These are phyloP conservation scores for Chelon auratus DNA, from an alignment of 2,797 vertebrate species.

Conservation along the genomic window DNA sequence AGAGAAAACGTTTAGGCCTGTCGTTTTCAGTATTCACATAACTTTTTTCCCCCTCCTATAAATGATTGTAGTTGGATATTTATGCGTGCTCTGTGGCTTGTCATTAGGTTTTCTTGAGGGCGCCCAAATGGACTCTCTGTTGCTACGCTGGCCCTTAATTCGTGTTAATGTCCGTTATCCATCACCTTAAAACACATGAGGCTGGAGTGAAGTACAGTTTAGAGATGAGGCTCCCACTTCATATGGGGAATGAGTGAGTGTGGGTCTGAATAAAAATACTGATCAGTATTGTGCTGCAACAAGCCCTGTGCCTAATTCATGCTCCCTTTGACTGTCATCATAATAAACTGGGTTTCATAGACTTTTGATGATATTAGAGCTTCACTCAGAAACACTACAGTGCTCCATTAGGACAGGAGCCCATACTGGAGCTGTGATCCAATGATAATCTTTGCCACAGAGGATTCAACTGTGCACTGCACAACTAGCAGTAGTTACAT, in stretches of 20 bases:
- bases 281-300: slow-evolving; percentile 54
- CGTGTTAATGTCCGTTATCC: slow-evolving; percentile 54
- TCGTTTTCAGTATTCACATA: slow-evolving; percentile 34
- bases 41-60: slow-evolving; percentile 6
- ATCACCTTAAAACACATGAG: slow-evolving; percentile 54
- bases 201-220: slow-evolving; percentile 37
- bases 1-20: slow-evolving; percentile 43
- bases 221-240: slow-evolving; percentile 51
- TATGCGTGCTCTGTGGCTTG: slow-evolving; percentile 22
- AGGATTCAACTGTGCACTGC: slow-evolving; percentile 23
- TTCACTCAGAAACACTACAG: slow-evolving; percentile 46
- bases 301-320: slow-evolving; percentile 50
- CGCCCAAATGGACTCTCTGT: slow-evolving; percentile 28
- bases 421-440: slow-evolving; percentile 44
- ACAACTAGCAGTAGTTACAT: background rate
- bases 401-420: slow-evolving; percentile 48
- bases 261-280: slow-evolving; percentile 49
- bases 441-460: slow-evolving; percentile 48
- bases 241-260: slow-evolving; percentile 25
- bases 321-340: slow-evolving; percentile 62
- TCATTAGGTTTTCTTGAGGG: slow-evolving; percentile 49
- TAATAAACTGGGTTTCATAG: slow-evolving; percentile 69
- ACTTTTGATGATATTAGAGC: slow-evolving; percentile 64
- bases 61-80: slow-evolving; percentile 40
- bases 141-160: slow-evolving; percentile 49